Base-by-base conservation (phyloP, 2,888 invertebrate species). In the Acleris emargana region DNA sequence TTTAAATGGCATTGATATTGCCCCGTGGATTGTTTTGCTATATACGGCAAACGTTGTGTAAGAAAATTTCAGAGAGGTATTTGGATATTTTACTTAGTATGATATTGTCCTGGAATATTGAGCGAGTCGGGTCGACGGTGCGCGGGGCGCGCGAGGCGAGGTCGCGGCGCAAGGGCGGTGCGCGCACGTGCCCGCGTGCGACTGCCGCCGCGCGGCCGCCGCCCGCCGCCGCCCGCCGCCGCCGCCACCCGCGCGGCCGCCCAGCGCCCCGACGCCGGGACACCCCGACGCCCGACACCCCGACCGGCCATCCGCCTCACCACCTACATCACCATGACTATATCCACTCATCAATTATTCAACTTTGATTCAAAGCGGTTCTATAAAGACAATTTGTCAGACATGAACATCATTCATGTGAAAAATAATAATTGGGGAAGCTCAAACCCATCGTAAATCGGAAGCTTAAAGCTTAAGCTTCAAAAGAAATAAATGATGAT, bases 171-270 rank as follows among this genome's bases (percentile, higher is more conserved):
- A 79, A 76, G 81, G 83, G 85, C 85, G 88, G 78, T 82, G 77
- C 85, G 88, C 89, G 89, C 89, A 87, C 89, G 90, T 86, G 89
- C 82, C 82, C 80, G 86, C 88, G 88, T 81, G 89, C 88, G 84
- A 90, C 90, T 89, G 91, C 88, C 89, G 89, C 83, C 87, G 83
- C 71, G 74, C 76, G 73, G 75, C 77, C 76, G 73, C 74, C 77
- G 80, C 82, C 85, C 72, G 83, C 82, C 81, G 79, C 78, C 76
- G 73, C 74, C 73, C 43, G n/a, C 43, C n/a, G 43, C 43, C 43
- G n/a, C 43, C 4, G n/a, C 43, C 16, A n/a, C 43, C 43, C n/a
- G n/a, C 43, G n/a, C 43, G 16, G 43, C n/a, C 45, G 45, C 45
- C 17, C 45, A 17, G 45, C 43, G 5, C 43, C 43, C 43, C 5